Base-by-base conservation (phyloP, 2,113 vertebrate species). In the Onychostruthus taczanowskii region DNA sequence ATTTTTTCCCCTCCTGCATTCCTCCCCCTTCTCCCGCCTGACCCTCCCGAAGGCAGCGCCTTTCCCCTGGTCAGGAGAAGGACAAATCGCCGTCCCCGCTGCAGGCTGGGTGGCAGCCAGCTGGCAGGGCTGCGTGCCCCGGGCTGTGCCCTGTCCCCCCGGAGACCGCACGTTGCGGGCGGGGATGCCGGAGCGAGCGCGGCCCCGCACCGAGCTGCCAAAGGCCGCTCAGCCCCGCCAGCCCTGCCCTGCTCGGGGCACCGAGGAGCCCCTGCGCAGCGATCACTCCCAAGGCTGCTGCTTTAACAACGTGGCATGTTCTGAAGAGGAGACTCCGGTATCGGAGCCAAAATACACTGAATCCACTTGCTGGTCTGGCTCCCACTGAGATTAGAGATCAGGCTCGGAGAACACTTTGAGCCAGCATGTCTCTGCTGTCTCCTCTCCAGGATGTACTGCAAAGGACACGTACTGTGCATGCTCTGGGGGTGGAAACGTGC, bases 391-490 rank as follows among this genome's bases (percentile, higher is more conserved):
- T 96, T 96, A 88, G 87, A 95, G 96, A 97, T 96, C 88, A 93
- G 96, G 89, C 95, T 85, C 59, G 13, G 91, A 90, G 97, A 97
- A 97, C 96, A 90, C 93, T 86, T 55, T 21, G 97, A 97, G 97
- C 96, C 97, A 94, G 96, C 94, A 9, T 85, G 96, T 89, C 94
- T 94, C 93, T 95, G 96, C 92, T 89, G 97, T 89, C 96, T 97
- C 95, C 97, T 93, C 95, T 93, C 93, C 94, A 96, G 94, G 94
- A 96, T 96, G 96, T 95, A 92, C 97, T 94, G 95, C 88, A 67
- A 73, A 95, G 96, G 93, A 96, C 96, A 97, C 97, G 95, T 97
- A 96, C 96, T 94, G 93, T 96, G 93, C 96, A 97, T 97, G 96
- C 94, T 97, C 87, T 86, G 92, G 81, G 95, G 77, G 81, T 96